Base-by-base conservation (phyloP, 2,888 invertebrate species). In the Lasioglossum oenotherae region DNA sequence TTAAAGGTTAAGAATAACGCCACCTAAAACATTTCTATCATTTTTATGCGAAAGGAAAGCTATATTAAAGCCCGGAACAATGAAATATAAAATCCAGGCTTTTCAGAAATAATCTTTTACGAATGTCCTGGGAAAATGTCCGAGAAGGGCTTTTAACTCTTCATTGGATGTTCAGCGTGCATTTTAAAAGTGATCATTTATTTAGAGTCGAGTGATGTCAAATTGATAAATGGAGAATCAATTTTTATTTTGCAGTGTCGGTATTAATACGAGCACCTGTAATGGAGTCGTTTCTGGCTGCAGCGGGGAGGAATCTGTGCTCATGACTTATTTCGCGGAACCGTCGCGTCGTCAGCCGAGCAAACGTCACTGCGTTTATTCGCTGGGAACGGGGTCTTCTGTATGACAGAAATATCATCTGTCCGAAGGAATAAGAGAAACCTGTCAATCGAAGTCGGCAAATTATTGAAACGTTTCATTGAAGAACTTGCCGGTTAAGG, bases 401-500 rank as follows among this genome's bases (percentile, higher is more conserved):
- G 2, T 38, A 4, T 4, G 35, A 16, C 19, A 12, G 53, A 2
- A 12, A n/a, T 14, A 27, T n/a, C 71, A 38, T 41, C 41, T 35
- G 23, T 49, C 23, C 31, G 1, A 31, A 1, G 19, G 38, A 31
- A 67, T 35, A 38, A 10, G n/a, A 53, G 74, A 14, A 77, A 46
- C 57, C 57, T 44, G 73, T 38, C 44, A 27, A 27, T 41, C 41
- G 49, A 38, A 31, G 12, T 31, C 14, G 53, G 67, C 53, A 44
- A 84, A 86, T 86, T 80, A 84, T 84, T 80, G 84, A 80, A 84
- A 80, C 57, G 73, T 16, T 71, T 27, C 19, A 75, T 31, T 76
- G 49, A 16, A 64, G 38, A 19, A 6, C 31, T 31, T 16, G 31
- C 16, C 5, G 12, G 27, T 41, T 27, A 35, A 38, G 75, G 57